Evolutionary conservation across 2,113 vertebrate genomes (phyloP).

Genomic region (Pedionomus torquatus): DNA sequence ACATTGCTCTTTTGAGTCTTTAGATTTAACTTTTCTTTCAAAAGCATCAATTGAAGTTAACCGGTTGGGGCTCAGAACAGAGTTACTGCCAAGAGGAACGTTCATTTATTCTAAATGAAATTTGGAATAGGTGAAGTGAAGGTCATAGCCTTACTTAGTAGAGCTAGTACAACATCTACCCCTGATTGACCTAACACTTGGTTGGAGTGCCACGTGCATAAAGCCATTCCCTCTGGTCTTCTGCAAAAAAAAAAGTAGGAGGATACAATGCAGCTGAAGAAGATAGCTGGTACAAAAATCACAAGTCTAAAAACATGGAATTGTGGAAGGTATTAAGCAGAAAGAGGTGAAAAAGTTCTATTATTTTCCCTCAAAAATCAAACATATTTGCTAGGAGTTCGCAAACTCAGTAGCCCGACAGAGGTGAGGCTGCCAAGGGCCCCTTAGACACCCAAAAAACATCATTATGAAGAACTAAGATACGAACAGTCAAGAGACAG

Average conservation of each 20-base stretch:
- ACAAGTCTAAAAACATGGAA: background rate
- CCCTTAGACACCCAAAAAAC: background rate
- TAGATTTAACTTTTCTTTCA: background rate
- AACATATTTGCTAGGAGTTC: background rate
- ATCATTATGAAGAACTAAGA: background rate
- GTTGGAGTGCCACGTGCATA: background rate
- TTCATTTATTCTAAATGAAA: background rate
- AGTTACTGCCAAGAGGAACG: background rate
- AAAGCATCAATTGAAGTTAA: background rate
- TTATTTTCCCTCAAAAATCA: background rate
- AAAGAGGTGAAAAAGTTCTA: background rate
- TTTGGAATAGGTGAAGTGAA: background rate
- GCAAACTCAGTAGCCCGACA: background rate
- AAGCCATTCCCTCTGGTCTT: background rate
- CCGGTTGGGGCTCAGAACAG: background rate
- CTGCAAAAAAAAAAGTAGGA: background rate
- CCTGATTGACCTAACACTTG: background rate
- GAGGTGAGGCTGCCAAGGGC: background rate
- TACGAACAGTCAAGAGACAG: background rate
- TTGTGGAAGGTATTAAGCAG: background rate
- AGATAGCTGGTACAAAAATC: background rate
- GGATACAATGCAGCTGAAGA: background rate
- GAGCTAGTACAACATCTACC: background rate
- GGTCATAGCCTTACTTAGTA: background rate
- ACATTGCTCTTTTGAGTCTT: background rate